Evolutionary conservation across 2,113 vertebrate genomes (phyloP), one percentile per base, ranked within the genome.

Genomic region (Haplochromis vanheusdeni): DNA sequence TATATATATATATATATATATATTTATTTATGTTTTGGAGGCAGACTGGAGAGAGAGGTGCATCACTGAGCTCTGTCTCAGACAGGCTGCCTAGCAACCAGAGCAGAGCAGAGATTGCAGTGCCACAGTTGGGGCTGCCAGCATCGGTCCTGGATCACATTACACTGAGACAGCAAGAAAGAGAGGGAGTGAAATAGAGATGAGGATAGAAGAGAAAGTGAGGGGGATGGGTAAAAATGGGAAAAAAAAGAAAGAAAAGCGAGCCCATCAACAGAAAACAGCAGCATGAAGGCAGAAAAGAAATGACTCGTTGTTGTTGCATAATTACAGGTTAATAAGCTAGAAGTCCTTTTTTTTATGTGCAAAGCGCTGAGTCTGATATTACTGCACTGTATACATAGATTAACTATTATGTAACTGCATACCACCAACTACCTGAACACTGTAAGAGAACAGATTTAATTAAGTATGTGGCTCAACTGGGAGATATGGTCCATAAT

Each of bases 141-240:
- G 94, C 93, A 87, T 75, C 51, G 80, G 91, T 87, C 89, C 87
- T 94, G 92, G 94, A 95, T 96, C 95, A 92, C 92, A 95, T 96
- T 96, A 94, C 96, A 95, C 95, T 87, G 94, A 95, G 94, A 87
- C 94, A 96, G 96, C 95, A 95, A 92, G 90, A 89, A 90, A 88
- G 86, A 85, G 82, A 91, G 87, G 80, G 90, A 94, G 88, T 85
- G 87, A 93, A 93, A 91, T 28, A 87, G 91, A 94, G 92, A 94
- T 80, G 88, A 87, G 92, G 89, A 94, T 84, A 90, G 86, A 90
- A 88, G 87, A 91, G 90, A 90, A 87, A 92, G 45, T 80, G 60
- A 70, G 77, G 82, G 91, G 90, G 86, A 89, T 86, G 90, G 89
- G 88, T 23, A 85, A 79, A 90, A 91, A 75, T 62, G 31, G 37